Base-by-base conservation (phyloP, 2,797 vertebrate species). In the Ctenochaetus hawaiiensis region DNA sequence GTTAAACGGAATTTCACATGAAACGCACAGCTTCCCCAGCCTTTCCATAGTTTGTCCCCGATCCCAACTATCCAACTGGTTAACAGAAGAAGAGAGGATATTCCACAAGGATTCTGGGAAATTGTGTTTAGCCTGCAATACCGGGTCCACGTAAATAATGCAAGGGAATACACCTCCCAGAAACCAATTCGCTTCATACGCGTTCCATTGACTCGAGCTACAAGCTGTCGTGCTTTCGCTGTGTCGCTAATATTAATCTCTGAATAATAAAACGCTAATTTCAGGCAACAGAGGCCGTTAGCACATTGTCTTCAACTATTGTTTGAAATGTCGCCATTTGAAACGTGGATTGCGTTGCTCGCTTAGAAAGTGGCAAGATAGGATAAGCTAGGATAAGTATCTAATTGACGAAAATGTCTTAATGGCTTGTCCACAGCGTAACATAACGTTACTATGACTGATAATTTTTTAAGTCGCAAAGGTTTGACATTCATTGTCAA, bases 151-250 rank as follows among this genome's bases (percentile, higher is more conserved):
- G 10, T 8, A 16, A 34, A 30, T 1, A 0, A 7, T 0, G 2
- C 12, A 16, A 9, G 7, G 13, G 57, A 86, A 64, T 91, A 91
- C 93, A 88, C 3, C 6, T 92, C 91, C 94, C 91, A 92, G 78
- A 86, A 86, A 1, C n/a, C 83, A 34, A n/a, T 12, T 59, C 54
- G 47, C 8, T 6, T 44, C 8, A 1, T n/a, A 16, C 65, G 22
- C 30, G 65, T 67, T 44, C n/a, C 16, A 53, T 48, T 26, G 60
- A 58, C 2, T 23, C 2, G 13, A 49, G 18, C 18, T 12, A 14
- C 51, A 53, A 14, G 4, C 49, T 77, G 23, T 30, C 45, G 47
- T 65, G 64, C 39, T 26, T 8, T 63, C 2, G 39, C 26, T 13
- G 22, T 49, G 62, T 20, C 68, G 47, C 68, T 81, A 75, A 78